Evolutionary conservation across 2,797 vertebrate species (phyloP).

Genomic region (Bryconaethiops microstoma): DNA sequence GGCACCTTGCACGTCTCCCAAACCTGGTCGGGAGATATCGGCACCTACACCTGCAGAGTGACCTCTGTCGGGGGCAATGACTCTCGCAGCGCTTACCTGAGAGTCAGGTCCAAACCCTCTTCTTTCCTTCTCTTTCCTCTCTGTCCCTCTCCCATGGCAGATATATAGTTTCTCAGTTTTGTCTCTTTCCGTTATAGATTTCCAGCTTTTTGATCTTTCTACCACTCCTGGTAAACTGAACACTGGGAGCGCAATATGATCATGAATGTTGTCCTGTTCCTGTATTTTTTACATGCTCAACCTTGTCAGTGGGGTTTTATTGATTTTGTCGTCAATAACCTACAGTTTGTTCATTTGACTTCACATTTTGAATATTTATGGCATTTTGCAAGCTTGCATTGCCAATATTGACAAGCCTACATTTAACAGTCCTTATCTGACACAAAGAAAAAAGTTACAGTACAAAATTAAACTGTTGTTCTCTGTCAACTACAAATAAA

Average conservation of each 20-base stretch:
- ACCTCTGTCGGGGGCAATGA: conserved; percentile 93
- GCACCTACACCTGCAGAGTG: conserved; percentile 93
- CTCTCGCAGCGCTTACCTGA: conserved; percentile 89
- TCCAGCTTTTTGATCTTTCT: conserved; percentile 7
- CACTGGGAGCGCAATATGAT: not conserved
- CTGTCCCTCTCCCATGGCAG: conserved; percentile 30
- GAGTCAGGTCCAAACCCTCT: conserved; percentile 83
- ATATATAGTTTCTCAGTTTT: not conserved
- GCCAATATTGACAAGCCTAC: not conserved
- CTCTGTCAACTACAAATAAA: no score
- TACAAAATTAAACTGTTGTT: not conserved
- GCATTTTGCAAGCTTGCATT: not conserved
- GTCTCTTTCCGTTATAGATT: no score
- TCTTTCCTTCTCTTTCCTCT: conserved; percentile 12
- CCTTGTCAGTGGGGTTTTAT: not conserved
- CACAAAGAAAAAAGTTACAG: not conserved
- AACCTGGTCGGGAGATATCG: conserved; percentile 97
- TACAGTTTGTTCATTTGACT: not conserved
- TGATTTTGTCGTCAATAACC: not conserved
- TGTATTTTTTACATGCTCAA: not conserved
- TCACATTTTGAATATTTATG: not conserved
- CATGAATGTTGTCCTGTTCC: not conserved
- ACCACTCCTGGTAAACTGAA: conserved; percentile 5
- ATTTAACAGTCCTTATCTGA: no score
- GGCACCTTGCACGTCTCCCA: conserved; percentile 97